A percentile compares a stretch with the other conserved stretches of the same genome.
These are phyloP conservation scores for Halictus quadricinctus DNA, from an alignment of 2,888 invertebrate species.

Conservation along the genomic window DNA sequence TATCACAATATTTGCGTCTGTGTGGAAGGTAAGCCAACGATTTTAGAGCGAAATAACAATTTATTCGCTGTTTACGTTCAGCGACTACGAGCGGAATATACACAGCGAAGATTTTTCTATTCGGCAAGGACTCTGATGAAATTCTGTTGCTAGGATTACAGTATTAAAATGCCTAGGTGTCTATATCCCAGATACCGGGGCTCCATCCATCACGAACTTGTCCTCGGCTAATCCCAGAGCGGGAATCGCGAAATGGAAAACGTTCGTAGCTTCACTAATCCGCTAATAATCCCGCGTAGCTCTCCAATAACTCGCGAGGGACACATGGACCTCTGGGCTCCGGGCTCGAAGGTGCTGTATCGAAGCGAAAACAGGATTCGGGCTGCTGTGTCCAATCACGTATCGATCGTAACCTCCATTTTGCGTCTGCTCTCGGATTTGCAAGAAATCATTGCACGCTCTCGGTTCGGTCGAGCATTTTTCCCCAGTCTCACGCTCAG, in stretches of 20 bases:
- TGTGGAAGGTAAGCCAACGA: not conserved
- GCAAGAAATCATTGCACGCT: not conserved
- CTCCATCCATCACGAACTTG: conserved; percentile 21
- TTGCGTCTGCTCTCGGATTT: not conserved
- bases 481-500: not conserved
- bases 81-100: not conserved
- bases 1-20: too few species aligned
- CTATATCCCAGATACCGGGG: not conserved
- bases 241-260: conserved; percentile 55
- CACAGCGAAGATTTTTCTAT: not conserved
- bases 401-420: not conserved
- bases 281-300: conserved; percentile 49
- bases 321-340: conserved; percentile 12
- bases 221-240: conserved; percentile 26
- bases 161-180: not conserved
- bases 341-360: conserved; percentile 5
- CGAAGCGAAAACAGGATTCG: conserved; percentile 10
- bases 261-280: conserved; percentile 45
- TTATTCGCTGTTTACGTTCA: not conserved
- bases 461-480: not conserved
- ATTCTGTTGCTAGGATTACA: conserved; percentile 3
- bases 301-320: conserved; percentile 44
- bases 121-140: not conserved
- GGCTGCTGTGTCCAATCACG: not conserved
- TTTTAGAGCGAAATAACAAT: not conserved